A percentile compares a stretch with the other conserved stretches of the same genome.
These are phyloP conservation scores for Nemoura dubitans DNA, from an alignment of 2,888 invertebrate species.

Conservation along the genomic window DNA sequence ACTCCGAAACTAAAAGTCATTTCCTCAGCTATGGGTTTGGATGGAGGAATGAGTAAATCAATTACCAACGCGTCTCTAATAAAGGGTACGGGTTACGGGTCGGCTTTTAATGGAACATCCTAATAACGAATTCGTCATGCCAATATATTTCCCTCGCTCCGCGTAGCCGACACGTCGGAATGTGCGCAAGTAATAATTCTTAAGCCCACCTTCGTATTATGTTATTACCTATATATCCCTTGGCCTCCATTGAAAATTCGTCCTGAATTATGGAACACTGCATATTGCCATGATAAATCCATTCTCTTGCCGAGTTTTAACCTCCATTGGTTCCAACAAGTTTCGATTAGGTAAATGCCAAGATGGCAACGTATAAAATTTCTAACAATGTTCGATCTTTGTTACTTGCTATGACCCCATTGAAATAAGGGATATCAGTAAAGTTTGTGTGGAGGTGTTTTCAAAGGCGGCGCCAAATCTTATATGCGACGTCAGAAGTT, in stretches of 20 bases:
- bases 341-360: background rate
- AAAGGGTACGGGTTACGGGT: background rate
- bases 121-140: slow-evolving; percentile 18
- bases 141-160: slow-evolving; percentile 15
- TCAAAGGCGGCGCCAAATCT: slow-evolving; percentile 37
- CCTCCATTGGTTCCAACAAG: background rate
- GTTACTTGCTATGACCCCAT: slow-evolving; percentile 36
- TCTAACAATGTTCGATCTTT: slow-evolving; percentile 41
- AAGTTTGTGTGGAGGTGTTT: slow-evolving; percentile 39
- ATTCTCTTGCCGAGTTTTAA: background rate
- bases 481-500: slow-evolving; percentile 29
- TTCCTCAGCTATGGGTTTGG: background rate
- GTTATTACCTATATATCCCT: background rate
- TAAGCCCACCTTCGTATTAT: background rate
- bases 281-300: background rate
- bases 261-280: slow-evolving; percentile 15
- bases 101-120: slow-evolving; percentile 10
- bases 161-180: background rate
- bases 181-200: background rate
- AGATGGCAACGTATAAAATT: slow-evolving; percentile 10
- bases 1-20: background rate
- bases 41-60: background rate
- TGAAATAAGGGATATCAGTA: slow-evolving; percentile 36
- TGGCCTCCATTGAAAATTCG: background rate
- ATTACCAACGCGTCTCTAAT: background rate